Base-by-base conservation (phyloP, 2,113 vertebrate species). In the Callipepla californica region DNA sequence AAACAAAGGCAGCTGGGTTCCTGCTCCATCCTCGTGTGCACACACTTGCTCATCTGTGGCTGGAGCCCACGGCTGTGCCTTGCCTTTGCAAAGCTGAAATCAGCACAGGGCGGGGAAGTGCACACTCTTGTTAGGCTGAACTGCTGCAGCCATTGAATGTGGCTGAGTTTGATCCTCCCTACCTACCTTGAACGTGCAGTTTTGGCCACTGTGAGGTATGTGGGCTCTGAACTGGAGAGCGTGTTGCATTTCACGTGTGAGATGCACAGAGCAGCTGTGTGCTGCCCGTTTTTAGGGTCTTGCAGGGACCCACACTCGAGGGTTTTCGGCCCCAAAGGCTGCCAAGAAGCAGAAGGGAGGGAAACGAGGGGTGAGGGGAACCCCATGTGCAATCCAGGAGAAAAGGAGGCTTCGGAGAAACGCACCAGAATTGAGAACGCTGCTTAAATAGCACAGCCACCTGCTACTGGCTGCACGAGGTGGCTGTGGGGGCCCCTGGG, bases 381-480 rank as follows among this genome's bases (percentile, higher is more conserved):
- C 25, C 19, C 38, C 3, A 3, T 9, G 19, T 7, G 30, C 8
- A 34, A 1, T 5, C 48, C 0, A 0, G 7, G 32, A 34, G 51
- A 28, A 28, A 40, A 32, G 8, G 25, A 21, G 19, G 23, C 11
- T 48, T 7, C 40, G 44, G 55, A 61, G 44, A 32, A 67, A 38
- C 0, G 2, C 1, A 0, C 9, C 4, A 58, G 4, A 65, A 87
- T 47, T 4, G 20, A 48, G 81, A 68, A 8, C 5, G 0, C 69
- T 13, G 68, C 42, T 72, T 59, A 87, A 87, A 36, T 65, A 48
- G 91, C 78, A 61, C 66, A 65, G 0, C 2, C 44, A 61, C 22
- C 62, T 32, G 38, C 2, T 2, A 7, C 11, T 9, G 40, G 18
- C 53, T 6, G 11, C 4, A 42, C 22, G 8, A 47, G 53, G 80